A percentile compares a stretch with the other conserved stretches of the same genome.
These are phyloP conservation scores for Allochrocebus solatus DNA, from an alignment of 2,797 vertebrate genomes.

Conservation along the genomic window DNA sequence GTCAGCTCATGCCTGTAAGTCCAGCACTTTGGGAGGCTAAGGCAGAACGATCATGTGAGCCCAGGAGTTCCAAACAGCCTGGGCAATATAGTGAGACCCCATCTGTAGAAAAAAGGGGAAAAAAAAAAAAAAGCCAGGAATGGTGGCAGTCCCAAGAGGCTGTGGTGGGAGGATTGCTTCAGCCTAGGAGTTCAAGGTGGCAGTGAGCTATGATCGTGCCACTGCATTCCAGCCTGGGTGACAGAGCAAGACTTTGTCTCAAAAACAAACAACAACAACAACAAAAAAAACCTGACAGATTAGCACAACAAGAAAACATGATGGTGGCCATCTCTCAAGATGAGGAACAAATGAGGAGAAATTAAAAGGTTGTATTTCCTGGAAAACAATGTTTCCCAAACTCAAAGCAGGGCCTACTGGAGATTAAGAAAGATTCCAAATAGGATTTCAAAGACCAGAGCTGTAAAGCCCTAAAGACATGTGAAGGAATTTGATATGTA, in stretches of 20 bases:
- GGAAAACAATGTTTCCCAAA: constrained; percentile 26
- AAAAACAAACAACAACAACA: background rate
- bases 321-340: background rate
- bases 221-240: background rate
- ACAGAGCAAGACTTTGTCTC: background rate
- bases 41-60: background rate
- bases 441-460: background rate
- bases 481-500: background rate
- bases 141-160: background rate
- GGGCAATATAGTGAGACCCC: background rate
- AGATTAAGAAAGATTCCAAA: constrained; percentile 19
- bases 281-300: background rate
- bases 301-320: background rate
- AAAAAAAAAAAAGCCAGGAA: background rate
- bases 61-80: background rate
- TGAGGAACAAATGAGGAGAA: background rate
- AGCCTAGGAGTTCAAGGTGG: background rate
- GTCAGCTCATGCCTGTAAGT: background rate
- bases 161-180: background rate
- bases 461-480: background rate
- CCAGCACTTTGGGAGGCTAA: background rate
- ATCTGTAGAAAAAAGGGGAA: background rate
- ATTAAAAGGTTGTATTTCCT: background rate
- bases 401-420: background rate
- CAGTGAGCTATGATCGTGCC: background rate